These are phyloP conservation scores for Thecophora atra DNA, from an alignment of 2,888 invertebrate species.

Conservation along the genomic window DNA sequence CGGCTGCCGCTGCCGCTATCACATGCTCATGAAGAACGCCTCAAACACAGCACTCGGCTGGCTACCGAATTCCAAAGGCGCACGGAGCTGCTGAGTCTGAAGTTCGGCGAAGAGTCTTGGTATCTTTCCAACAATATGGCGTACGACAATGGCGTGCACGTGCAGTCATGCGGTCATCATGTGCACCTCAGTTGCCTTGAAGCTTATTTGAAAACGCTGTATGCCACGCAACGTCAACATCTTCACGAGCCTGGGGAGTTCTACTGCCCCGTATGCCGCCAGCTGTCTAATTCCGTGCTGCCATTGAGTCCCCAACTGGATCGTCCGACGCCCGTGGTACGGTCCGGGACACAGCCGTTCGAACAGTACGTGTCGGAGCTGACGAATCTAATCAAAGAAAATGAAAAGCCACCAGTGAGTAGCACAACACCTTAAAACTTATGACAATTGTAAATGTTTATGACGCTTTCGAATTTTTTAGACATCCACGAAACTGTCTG, in stretches of 20 bases:
- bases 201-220: constrained; percentile 87
- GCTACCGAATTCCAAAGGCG: constrained; percentile 80
- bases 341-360: constrained; percentile 68
- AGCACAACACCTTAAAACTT: background rate
- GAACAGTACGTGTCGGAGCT: constrained; percentile 66
- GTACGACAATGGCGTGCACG: constrained; percentile 92
- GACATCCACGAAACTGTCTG: constrained; percentile 78
- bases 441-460: constrained; percentile 28
- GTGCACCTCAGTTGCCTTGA: constrained; percentile 94
- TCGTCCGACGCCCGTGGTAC: constrained; percentile 73
- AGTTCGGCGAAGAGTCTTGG: constrained; percentile 85
- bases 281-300: constrained; percentile 88
- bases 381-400: constrained; percentile 73
- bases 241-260: constrained; percentile 87
- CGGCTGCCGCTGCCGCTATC: constrained; percentile 70
- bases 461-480: constrained; percentile 53
- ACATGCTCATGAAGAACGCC: constrained; percentile 71
- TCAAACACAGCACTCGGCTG: constrained; percentile 73
- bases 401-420: constrained; percentile 74
- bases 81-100: constrained; percentile 78
- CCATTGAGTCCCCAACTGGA: constrained; percentile 81
- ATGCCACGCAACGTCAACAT: constrained; percentile 80
- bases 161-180: constrained; percentile 96
- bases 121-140: constrained; percentile 81
- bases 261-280: constrained; percentile 93